These are phyloP conservation scores for Vespertilio murinus DNA, from an alignment of 2,797 vertebrate species.

Conservation along the genomic window DNA sequence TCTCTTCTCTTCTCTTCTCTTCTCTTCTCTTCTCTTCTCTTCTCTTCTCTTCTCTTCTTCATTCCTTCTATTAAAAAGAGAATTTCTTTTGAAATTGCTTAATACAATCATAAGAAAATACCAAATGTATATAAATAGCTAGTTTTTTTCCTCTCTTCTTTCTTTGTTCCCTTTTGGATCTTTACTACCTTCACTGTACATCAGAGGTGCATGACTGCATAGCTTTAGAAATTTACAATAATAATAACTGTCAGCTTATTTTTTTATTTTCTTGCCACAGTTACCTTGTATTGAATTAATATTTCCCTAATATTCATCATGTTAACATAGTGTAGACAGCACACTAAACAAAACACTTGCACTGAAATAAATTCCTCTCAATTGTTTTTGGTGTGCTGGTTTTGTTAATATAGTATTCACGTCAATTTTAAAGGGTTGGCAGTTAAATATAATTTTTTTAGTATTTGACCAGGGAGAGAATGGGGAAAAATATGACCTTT, in stretches of 20 bases:
- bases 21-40: neutral
- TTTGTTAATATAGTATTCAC: neutral
- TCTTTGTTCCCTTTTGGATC: neutral
- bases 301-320: neutral
- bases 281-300: neutral
- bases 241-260: neutral
- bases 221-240: neutral
- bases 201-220: neutral
- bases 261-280: neutral
- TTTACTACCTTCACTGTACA: neutral
- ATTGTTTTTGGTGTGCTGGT: neutral
- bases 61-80: neutral
- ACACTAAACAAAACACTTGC: neutral
- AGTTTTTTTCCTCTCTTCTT: neutral
- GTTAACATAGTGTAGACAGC: neutral
- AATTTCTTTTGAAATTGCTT: neutral
- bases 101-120: neutral
- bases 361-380: neutral
- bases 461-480: neutral
- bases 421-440: neutral
- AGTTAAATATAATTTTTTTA: neutral
- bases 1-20: no score
- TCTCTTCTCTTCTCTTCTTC: neutral
- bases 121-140: neutral
- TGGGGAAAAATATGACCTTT: rapidly evolving